A percentile compares a stretch with the other conserved stretches of the same genome.
Conservation (phyloP, 2,888 invertebrate genomes). For the Aspidiotus destructor region DNA sequence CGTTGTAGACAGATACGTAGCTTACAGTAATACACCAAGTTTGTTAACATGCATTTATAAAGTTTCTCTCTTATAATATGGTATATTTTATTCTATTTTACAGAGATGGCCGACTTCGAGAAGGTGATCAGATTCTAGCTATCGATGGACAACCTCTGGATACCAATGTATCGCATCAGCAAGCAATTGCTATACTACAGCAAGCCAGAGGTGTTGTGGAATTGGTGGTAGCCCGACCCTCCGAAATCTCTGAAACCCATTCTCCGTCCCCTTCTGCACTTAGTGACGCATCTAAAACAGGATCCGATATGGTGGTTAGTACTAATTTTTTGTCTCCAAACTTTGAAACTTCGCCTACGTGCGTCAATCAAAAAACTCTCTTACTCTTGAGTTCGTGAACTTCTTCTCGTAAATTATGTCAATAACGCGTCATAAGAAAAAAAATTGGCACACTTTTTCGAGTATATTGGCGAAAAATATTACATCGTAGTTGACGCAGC, state of each 20-base stretch:
- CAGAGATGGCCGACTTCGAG: slow-evolving; percentile 60
- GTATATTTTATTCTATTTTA: slow-evolving; percentile 37
- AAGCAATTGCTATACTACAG: slow-evolving; percentile 65
- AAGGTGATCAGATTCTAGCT: slow-evolving; percentile 74
- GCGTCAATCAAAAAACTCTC: too few relatives aligned
- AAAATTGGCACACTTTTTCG: background rate
- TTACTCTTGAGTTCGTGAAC: background rate
- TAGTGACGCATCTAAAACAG: slow-evolving; percentile 48
- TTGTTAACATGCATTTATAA: background rate
- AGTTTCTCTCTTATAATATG: background rate
- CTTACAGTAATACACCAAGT: background rate
- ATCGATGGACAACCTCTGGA: slow-evolving; percentile 70
- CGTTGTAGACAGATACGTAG: slow-evolving; percentile 27
- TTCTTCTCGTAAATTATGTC: background rate
- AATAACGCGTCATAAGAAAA: too few relatives aligned
- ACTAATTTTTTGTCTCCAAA: too few relatives aligned
- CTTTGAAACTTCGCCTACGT: too few relatives aligned
- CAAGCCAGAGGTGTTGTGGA: slow-evolving; percentile 62
- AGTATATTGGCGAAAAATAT: too few relatives aligned
- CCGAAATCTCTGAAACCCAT: slow-evolving; percentile 36
- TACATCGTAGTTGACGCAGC: too few relatives aligned
- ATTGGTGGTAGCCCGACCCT: slow-evolving; percentile 52
- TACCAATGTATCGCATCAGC: slow-evolving; percentile 72
- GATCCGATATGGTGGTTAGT: slow-evolving; percentile 57
- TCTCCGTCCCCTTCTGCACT: slow-evolving; percentile 52